Base-by-base conservation (phyloP, 2,797 vertebrate species). In the Parotocinclus haroldoi region DNA sequence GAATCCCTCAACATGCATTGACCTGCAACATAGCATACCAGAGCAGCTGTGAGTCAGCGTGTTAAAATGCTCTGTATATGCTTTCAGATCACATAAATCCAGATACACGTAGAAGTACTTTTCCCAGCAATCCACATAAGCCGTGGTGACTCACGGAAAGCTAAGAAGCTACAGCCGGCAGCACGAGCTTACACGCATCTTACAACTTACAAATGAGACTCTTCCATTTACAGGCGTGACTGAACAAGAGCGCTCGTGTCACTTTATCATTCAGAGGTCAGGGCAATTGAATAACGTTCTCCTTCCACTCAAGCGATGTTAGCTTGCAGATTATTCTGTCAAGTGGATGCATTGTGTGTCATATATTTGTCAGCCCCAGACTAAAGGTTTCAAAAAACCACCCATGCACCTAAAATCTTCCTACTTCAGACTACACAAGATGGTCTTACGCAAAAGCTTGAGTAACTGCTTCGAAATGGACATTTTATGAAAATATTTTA, bases 21-120 rank as follows among this genome's bases (percentile, higher is more conserved):
- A 73, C 76, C 61, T 76, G 76, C 68, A 73, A 60, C 40, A 12
- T 36, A 38, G 57, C 52, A 70, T 59, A 63, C 39, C 65, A 48
- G 57, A 54, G 67, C 68, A 67, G 48, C 36, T 58, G 27, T 63
- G 59, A 76, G 42, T 76, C 69, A 73, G 70, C 70, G 50, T 50
- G 52, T 67, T 52, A 10, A 44, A 66, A 72, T 51, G 46, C 42
- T 45, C 45, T 51, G 37, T n/a, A 67, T 46, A 17, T 38, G 53
- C 18, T 38, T 56, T 38, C 46, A 55, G 39, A 46, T 51, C 63
- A 67, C 39, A 51, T 44, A 66, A 57, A 66, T 57, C 44, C 54
- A 66, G 17, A 66, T 37, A 48, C 54, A 49, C 40, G 57, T 50
- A 61, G 50, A 66, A 9, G 56, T 48, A 52, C 50, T 55, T 59